These are phyloP conservation scores for Lamprotornis superbus DNA, from an alignment of 2,113 vertebrate genomes.

Conservation along the genomic window DNA sequence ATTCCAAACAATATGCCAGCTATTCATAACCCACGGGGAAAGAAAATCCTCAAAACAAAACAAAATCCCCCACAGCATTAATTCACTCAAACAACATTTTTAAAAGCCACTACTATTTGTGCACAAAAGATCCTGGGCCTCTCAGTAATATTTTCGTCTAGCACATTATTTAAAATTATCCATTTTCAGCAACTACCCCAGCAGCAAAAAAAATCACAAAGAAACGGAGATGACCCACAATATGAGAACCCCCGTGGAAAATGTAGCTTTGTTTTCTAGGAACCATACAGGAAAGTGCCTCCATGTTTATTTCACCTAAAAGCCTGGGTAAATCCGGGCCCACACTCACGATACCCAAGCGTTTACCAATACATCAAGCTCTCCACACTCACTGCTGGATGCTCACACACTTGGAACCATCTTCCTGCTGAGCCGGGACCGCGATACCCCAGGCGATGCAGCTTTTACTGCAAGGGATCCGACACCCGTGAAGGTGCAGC, in stretches of 20 bases:
- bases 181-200: neutral
- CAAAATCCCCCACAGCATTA: neutral
- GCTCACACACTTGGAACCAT: neutral
- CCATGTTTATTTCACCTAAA: neutral
- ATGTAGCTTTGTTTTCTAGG: neutral
- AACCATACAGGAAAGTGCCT: neutral
- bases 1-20: constrained; percentile 24
- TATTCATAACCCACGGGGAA: neutral
- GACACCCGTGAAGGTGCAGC: neutral
- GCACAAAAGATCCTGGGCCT: constrained; percentile 1
- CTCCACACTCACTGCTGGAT: neutral
- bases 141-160: neutral
- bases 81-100: neutral
- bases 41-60: neutral
- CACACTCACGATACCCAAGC: neutral
- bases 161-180: neutral
- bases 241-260: neutral
- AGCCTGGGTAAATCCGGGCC: neutral
- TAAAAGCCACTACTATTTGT: neutral
- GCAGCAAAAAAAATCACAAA: neutral
- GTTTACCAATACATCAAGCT: neutral
- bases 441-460: neutral
- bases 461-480: neutral
- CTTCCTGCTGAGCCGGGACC: neutral
- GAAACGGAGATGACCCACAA: neutral